phyloP scores from a whole-genome alignment of 1,140 invertebrate genomes.

The Caenorhabditis briggsae region DNA sequence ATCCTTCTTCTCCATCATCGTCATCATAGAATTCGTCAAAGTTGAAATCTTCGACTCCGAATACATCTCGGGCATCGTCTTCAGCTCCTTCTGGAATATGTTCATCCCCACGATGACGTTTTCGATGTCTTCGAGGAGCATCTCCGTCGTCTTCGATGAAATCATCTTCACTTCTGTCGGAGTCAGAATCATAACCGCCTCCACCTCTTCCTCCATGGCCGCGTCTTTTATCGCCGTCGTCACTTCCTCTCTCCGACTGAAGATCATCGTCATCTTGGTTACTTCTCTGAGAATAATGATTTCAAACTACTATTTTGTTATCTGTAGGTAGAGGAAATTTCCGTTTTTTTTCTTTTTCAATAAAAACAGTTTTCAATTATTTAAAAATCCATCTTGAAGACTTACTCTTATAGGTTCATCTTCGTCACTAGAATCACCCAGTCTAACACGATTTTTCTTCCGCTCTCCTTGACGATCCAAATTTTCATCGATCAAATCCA shows the following conservation, averaged over 20 bases:
- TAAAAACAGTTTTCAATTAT: not conserved
- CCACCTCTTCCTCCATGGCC: constrained; percentile 71
- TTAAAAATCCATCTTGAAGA: not conserved
- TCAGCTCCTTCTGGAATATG: constrained; percentile 82
- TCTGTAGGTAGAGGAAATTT: too few species aligned
- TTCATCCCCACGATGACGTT: constrained; percentile 87
- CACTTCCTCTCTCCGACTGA: constrained; percentile 30
- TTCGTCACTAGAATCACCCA: constrained; percentile 55
- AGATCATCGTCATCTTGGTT: not conserved
- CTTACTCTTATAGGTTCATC: constrained; percentile 43
- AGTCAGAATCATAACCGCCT: constrained; percentile 78
- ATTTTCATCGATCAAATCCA: constrained; percentile 97
- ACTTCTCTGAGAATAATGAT: not conserved
- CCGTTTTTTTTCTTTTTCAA: too few species aligned
- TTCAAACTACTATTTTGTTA: too few species aligned
- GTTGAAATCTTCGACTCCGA: constrained; percentile 95
- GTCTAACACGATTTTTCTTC: constrained; percentile 36
- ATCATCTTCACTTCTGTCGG: constrained; percentile 83
- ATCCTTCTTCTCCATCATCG: constrained; percentile 74
- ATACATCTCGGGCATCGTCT: constrained; percentile 98
- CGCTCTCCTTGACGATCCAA: constrained; percentile 83
- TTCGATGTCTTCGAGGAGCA: constrained; percentile 90
- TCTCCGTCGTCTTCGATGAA: constrained; percentile 98
- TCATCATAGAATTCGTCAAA: constrained; percentile 89
- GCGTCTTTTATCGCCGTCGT: constrained; percentile 47